These are phyloP conservation scores for Buphagus erythrorhynchus DNA, from an alignment of 2,797 vertebrate genomes.

Conservation along the genomic window DNA sequence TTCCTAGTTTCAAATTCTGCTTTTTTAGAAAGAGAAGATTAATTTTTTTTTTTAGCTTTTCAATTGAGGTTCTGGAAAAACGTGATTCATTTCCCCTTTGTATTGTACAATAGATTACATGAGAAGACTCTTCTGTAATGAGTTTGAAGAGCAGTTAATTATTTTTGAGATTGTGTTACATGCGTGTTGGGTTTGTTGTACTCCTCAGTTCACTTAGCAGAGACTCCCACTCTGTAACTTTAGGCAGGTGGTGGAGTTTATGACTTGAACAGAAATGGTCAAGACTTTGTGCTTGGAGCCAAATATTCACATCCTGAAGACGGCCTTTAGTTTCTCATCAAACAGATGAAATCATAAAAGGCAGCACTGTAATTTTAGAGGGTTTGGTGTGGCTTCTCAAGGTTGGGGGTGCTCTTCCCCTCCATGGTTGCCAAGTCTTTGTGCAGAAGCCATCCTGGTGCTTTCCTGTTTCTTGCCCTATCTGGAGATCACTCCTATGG, in stretches of 20 bases:
- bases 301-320: neutral
- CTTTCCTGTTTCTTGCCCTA: neutral
- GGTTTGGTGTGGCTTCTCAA: neutral
- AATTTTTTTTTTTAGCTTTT: neutral
- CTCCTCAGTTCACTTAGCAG: neutral
- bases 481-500: neutral
- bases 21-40: neutral
- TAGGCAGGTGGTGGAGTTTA: neutral
- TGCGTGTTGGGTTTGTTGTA: neutral
- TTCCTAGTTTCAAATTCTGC: neutral
- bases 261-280: neutral
- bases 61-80: constrained; percentile 19
- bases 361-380: neutral
- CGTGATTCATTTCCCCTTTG: constrained; percentile 25
- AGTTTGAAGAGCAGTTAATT: constrained; percentile 55
- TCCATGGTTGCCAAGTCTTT: neutral
- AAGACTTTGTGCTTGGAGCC: neutral
- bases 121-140: constrained; percentile 51
- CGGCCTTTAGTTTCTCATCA: neutral
- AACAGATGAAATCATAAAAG: neutral
- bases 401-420: neutral
- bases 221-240: neutral
- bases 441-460: neutral
- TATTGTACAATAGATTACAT: constrained; percentile 50
- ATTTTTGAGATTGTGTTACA: constrained; percentile 47